A percentile compares a stretch with the other conserved stretches of the same genome.
Conservation (phyloP, 2,888 invertebrate species). For the Drepana falcataria region DNA sequence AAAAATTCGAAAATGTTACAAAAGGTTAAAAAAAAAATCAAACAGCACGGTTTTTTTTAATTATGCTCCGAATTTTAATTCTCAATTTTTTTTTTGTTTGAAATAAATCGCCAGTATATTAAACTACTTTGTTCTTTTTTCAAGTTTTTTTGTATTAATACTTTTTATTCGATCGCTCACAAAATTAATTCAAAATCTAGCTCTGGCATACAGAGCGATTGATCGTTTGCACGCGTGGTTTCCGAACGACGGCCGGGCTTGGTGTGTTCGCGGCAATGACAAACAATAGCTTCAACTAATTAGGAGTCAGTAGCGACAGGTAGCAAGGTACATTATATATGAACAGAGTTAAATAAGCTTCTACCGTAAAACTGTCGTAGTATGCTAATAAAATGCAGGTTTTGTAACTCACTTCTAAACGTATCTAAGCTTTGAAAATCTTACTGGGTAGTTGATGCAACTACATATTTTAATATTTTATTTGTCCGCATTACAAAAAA, state of each 20-base stretch:
- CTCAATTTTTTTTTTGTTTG: background rate
- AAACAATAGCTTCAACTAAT: constrained; percentile 67
- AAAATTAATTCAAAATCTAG: constrained; percentile 30
- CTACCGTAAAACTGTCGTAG: background rate
- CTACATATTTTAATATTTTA: too few relatives aligned
- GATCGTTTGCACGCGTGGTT: constrained; percentile 51
- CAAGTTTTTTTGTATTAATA: too few relatives aligned
- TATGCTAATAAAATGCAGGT: too few relatives aligned
- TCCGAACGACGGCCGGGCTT: constrained; percentile 49
- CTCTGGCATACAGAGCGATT: constrained; percentile 32
- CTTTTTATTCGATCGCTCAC: constrained; percentile 11
- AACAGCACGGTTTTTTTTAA: background rate
- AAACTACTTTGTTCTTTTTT: constrained; percentile 8
- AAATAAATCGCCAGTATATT: background rate
- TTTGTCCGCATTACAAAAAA: too few relatives aligned
- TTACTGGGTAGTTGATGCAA: too few relatives aligned
- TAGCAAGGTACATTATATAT: background rate
- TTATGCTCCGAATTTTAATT: background rate
- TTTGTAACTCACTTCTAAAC: too few relatives aligned
- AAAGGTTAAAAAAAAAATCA: constrained; percentile 9
- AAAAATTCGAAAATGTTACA: constrained; percentile 15
- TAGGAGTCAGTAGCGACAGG: constrained; percentile 58
- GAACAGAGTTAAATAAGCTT: too few relatives aligned
- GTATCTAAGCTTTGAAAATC: too few relatives aligned
- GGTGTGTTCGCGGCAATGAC: constrained; percentile 54